Evolutionary conservation across 1,140 invertebrate species (phyloP), one percentile per base, ranked within the genome.

Genomic region (Bombus impatiens): DNA sequence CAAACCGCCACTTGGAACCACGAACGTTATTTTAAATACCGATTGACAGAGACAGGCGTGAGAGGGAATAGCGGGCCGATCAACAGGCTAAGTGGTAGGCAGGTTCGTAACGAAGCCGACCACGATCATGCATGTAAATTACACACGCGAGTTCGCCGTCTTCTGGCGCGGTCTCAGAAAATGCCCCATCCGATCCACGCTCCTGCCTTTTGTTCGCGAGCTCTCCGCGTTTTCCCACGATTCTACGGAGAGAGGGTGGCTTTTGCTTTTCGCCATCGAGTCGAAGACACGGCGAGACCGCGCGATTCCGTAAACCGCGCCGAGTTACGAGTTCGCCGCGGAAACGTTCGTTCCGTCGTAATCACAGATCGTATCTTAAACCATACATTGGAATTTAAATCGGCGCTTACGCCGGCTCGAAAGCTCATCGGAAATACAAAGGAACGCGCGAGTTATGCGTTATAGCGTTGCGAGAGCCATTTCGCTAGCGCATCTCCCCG

Each of bases 61-160:
- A 62, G 80, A 86, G 80, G 53, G 87, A 89, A 88, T 84, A 72
- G 84, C 72, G 47, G 72, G 67, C 78, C 81, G 77, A 89, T 89
- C 88, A 88, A 89, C 87, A 83, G 84, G 87, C 82, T 75, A 62
- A 79, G 81, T 70, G 72, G 72, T 22, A 57, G 72, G 57, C 28
- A 57, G 80, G 57, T 83, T 86, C 76, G 88, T 88, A 81, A 88
- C 88, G 84, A 90, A 88, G 71, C 70, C 75, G 22, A 32, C 77
- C 68, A 84, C 84, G 83, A 89, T 89, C 88, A 89, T 86, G 84
- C 84, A 86, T 88, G 87, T 88, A 88, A 89, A 89, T 88, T 86
- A 62, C 77, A 77, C 67, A 80, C 84, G 67, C 70, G 22, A 37
- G 22, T 25, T 25, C 5, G 12, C 32, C 72, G 44, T 18, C 2